A percentile compares a stretch with the other conserved stretches of the same genome.
Conservation (phyloP, 2,797 vertebrate species). For the Alauda arvensis region DNA sequence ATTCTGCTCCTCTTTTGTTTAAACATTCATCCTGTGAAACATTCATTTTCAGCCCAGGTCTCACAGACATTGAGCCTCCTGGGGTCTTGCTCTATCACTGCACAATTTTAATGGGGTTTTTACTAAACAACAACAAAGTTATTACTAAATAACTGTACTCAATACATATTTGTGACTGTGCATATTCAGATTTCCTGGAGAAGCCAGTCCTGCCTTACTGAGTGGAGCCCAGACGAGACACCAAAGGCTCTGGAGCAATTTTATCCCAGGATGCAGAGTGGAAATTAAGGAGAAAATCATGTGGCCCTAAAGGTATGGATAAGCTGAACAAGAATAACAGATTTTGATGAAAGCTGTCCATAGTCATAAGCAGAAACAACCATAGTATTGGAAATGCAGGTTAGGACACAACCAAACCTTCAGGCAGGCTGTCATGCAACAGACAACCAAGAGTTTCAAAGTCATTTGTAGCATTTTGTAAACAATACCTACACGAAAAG, state of each 20-base stretch:
- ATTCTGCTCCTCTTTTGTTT: not conserved
- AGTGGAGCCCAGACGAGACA: accelerated
- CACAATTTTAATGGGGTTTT: not conserved
- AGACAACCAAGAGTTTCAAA: not conserved
- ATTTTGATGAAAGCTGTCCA: not conserved
- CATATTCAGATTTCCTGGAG: not conserved
- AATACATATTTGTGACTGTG: not conserved
- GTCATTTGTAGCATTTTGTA: accelerated
- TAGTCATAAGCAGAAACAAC: not conserved
- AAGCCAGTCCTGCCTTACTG: too few relatives aligned
- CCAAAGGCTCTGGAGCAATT: not conserved
- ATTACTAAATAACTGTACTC: not conserved
- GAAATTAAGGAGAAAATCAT: accelerated
- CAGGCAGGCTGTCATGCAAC: not conserved
- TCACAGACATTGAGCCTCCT: not conserved
- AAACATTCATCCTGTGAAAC: not conserved
- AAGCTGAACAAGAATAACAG: not conserved
- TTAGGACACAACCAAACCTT: accelerated
- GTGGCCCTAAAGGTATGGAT: not conserved
- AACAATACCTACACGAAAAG: accelerated
- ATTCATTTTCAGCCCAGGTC: not conserved
- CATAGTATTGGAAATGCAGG: accelerated
- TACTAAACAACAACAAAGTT: not conserved
- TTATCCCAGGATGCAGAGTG: not conserved
- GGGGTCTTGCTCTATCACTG: not conserved